Evolutionary conservation across 2,113 vertebrate genomes (phyloP).

Genomic region (Chamaetylas fuelleborni): DNA sequence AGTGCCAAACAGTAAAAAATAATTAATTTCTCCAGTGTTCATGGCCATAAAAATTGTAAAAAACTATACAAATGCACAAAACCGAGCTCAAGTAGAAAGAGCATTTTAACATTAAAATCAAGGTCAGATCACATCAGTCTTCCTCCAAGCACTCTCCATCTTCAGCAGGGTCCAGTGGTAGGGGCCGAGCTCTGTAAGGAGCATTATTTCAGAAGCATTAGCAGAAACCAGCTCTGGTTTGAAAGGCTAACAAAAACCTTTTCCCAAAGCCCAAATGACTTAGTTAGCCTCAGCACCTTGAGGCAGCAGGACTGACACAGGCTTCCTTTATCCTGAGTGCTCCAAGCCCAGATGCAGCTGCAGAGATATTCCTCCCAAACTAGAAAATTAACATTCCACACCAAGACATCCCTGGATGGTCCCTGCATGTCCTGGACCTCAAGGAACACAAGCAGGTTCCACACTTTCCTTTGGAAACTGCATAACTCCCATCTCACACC

Average conservation of each 20-base stretch:
- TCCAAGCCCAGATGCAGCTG: not conserved
- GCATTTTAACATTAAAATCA: not conserved
- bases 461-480: not conserved
- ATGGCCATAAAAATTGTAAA: not conserved
- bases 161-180: slow-evolving; percentile 40
- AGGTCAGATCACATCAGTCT: not conserved
- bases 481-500: not conserved
- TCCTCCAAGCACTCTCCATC: slow-evolving; percentile 3
- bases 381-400: not conserved
- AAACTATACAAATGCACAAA: slow-evolving; percentile 22
- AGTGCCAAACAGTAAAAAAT: not conserved
- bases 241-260: not conserved
- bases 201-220: not conserved
- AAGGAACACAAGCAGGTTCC: rapidly evolving
- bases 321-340: not conserved
- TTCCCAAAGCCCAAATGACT: not conserved
- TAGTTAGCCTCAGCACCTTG: not conserved
- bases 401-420: rapidly evolving
- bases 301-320: not conserved
- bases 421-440: not conserved
- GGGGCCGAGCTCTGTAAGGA: slow-evolving; percentile 36
- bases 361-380: not conserved
- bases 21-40: not conserved
- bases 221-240: not conserved
- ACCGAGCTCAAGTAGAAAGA: not conserved